A percentile compares a stretch with the other conserved stretches of the same genome.
Evolutionary conservation across 2,888 invertebrate genomes (phyloP).

Genomic region (Melanostoma scalare): DNA sequence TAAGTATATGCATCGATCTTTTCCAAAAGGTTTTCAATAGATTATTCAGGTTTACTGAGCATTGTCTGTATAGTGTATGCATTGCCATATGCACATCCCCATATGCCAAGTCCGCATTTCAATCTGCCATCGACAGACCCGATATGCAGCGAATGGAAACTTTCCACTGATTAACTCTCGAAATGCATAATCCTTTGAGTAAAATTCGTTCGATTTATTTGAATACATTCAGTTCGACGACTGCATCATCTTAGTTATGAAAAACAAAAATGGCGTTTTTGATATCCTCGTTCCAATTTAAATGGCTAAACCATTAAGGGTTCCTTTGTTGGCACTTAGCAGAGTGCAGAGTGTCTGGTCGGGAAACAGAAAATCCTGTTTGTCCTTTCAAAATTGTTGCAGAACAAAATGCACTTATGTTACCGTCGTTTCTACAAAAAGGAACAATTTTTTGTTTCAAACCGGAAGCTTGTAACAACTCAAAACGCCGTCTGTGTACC

Average conservation of each 20-base stretch:
- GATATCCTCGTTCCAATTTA: not conserved
- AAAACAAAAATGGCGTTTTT: not conserved
- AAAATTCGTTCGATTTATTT: conserved; percentile 22
- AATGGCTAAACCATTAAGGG: conserved; percentile 5
- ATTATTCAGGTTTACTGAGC: conserved; percentile 42
- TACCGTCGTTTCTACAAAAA: not conserved
- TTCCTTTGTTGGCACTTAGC: conserved; percentile 15
- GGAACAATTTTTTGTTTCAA: conserved; percentile 36
- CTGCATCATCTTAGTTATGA: too few relatives aligned
- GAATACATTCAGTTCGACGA: conserved; percentile 23
- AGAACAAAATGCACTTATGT: not conserved
- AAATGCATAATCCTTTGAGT: conserved; percentile 19
- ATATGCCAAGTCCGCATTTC: conserved; percentile 11
- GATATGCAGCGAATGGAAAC: conserved; percentile 15
- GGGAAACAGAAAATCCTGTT: conserved; percentile 15
- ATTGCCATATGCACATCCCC: not conserved
- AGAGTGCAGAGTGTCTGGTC: not conserved
- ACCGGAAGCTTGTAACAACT: conserved; percentile 65
- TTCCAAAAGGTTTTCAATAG: not conserved
- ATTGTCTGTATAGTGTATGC: not conserved
- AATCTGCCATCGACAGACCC: conserved; percentile 33
- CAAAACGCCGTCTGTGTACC: conserved; percentile 6
- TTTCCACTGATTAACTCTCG: conserved; percentile 37
- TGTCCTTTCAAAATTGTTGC: conserved; percentile 7
- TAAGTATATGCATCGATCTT: too few relatives aligned